A percentile compares a stretch with the other conserved stretches of the same genome.
These are phyloP conservation scores for Leptosomus discolor DNA, from an alignment of 2,113 vertebrate genomes.

Conservation along the genomic window DNA sequence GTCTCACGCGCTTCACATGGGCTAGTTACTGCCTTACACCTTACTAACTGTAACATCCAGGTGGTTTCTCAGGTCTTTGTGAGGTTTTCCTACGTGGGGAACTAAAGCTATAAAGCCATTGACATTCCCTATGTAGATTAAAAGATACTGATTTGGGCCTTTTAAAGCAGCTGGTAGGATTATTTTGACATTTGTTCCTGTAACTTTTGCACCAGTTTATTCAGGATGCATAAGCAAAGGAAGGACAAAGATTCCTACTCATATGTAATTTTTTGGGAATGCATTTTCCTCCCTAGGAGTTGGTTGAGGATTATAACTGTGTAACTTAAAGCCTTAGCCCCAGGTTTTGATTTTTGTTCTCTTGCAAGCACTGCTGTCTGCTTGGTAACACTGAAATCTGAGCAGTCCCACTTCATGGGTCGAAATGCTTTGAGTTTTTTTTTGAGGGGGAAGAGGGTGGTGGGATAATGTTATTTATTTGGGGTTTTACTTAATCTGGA, in stretches of 20 bases:
- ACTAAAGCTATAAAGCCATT: background rate
- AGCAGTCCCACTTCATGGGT: background rate
- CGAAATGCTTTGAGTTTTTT: background rate
- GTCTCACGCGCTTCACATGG: fast-evolving
- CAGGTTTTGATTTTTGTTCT: background rate
- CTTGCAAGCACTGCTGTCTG: background rate
- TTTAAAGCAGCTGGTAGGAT: background rate
- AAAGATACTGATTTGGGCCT: background rate
- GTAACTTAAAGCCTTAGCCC: background rate
- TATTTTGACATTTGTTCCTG: background rate
- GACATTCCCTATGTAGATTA: background rate
- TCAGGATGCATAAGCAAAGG: background rate
- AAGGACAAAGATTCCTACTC: background rate
- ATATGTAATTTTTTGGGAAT: background rate
- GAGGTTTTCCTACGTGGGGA: background rate
- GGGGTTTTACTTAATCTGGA: background rate
- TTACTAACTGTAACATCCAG: background rate
- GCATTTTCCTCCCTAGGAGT: background rate
- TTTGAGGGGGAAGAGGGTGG: fast-evolving
- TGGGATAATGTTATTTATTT: background rate
- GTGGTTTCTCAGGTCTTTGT: background rate
- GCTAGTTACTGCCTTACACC: background rate
- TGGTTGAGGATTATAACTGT: background rate
- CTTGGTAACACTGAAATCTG: background rate
- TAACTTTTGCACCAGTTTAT: background rate